A percentile compares a stretch with the other conserved stretches of the same genome.
Conservation (phyloP, 2,888 invertebrate genomes). For the Chloroclysta siterata region DNA sequence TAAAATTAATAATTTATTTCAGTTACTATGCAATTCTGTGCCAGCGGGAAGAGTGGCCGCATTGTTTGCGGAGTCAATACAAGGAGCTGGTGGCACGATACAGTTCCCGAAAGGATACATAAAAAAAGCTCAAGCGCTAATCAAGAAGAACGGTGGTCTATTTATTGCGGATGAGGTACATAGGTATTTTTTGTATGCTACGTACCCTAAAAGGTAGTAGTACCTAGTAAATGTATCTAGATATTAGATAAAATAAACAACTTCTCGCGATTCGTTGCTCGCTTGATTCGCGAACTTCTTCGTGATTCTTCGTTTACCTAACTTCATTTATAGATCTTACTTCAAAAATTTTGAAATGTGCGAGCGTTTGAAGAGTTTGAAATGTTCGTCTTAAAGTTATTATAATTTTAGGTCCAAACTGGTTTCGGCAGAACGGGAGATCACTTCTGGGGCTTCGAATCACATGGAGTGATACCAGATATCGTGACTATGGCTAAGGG, state of each 20-base stretch:
- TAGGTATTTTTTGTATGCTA: conserved; percentile 59
- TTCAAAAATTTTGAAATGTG: not conserved
- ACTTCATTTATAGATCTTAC: too few relatives aligned
- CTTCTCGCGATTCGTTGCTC: too few relatives aligned
- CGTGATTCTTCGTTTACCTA: too few relatives aligned
- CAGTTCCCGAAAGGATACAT: conserved; percentile 96
- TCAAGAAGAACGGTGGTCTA: conserved; percentile 93
- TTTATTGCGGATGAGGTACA: conserved; percentile 97
- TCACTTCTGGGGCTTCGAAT: conserved; percentile 98
- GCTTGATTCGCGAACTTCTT: too few relatives aligned
- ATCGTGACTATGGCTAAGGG: conserved; percentile 98
- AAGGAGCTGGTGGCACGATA: conserved; percentile 97
- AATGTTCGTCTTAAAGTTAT: not conserved
- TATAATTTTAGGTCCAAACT: conserved; percentile 90
- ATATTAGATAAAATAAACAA: too few relatives aligned
- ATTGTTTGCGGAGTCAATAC: conserved; percentile 97
- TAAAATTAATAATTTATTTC: conserved; percentile 3
- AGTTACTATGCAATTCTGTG: conserved; percentile 91
- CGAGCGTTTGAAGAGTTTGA: not conserved
- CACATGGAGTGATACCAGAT: conserved; percentile 94
- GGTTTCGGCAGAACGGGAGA: conserved; percentile 98
- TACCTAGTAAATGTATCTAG: too few relatives aligned
- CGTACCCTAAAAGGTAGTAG: too few relatives aligned
- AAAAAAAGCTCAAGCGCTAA: conserved; percentile 90
- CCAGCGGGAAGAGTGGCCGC: conserved; percentile 93